Evolutionary conservation across 2,888 invertebrate genomes (phyloP), one percentile per base, ranked within the genome.

Genomic region (Sisyra nigra): DNA sequence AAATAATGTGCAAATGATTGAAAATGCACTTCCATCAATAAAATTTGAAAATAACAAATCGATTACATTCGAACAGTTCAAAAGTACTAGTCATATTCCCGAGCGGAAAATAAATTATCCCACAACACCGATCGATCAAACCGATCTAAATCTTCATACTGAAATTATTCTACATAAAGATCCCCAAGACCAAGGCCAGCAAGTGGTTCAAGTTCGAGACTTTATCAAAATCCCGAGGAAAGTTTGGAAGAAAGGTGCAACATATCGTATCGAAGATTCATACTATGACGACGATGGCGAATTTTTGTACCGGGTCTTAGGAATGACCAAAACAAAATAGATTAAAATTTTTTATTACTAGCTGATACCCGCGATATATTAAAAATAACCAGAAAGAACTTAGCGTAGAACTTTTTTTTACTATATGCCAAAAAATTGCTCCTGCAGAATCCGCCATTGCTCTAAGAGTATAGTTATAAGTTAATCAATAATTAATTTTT

Each of bases 211-310:
- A 14, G 78, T 76, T 54, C 69, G 72, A 30, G 71, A 75, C 48
- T 66, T 65, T 53, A 83, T 87, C 47, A 66, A 67, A 49, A 83
- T 87, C 48, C 84, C 86, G 3, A 71, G 69, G 51, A 69, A 74
- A 41, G 65, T 74, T 30, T 71, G 68, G 50, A 74, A 73, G 50
- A 61, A 58, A 53, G 80, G 76, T 18, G 74, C 69, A 35, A 76
- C 77, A 7, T 87, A 83, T 55, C 79, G 77, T 62, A 67, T 85
- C 0, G 72, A 79, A 48, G 83, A 87, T 60, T 80, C 80, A 52
- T 88, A 76, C 57, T 88, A 87, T 60, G 82, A 85, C 55, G 70
- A 76, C 57, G 80, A 85, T 66, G 87, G 87, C 0, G 69, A 67
- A 56, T 84, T 87, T 65, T 65, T 87, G 44, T 88, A 85, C 57